phyloP scores from a whole-genome alignment of 35 echinoderm and acorn worm genomes.

The Holothuria glaberrima region DNA sequence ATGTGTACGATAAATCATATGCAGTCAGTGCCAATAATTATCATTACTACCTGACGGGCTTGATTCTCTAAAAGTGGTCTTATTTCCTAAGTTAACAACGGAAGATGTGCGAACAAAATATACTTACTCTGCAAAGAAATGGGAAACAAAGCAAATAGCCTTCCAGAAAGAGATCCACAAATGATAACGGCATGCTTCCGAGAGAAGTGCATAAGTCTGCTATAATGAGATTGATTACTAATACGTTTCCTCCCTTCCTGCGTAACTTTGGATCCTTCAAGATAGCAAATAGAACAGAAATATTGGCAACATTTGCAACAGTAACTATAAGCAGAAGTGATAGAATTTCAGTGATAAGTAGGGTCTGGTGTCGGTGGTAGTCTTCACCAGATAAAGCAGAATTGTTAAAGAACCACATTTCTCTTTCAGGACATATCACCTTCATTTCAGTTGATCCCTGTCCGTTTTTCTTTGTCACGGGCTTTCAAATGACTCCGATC shows the following conservation, averaged over 20 bases:
- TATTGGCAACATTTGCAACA: neutral
- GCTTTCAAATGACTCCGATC: too few species aligned
- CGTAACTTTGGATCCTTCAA: neutral
- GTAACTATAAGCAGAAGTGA: neutral
- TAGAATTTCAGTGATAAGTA: neutral
- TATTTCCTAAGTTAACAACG: too few species aligned
- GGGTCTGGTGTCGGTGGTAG: neutral
- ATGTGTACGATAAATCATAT: too few species aligned
- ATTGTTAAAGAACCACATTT: neutral
- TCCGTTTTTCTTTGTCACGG: too few species aligned
- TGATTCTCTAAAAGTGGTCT: too few species aligned
- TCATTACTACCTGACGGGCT: too few species aligned
- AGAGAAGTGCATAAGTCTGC: neutral
- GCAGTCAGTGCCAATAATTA: too few species aligned
- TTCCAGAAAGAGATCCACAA: neutral
- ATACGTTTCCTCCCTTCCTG: neutral
- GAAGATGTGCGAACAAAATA: too few species aligned
- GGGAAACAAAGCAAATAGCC: neutral
- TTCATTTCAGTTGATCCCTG: too few species aligned
- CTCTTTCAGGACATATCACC: too few species aligned
- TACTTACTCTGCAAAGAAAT: neutral
- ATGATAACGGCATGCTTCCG: neutral
- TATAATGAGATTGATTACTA: neutral
- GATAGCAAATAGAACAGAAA: neutral
- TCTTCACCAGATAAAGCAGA: neutral